Base-by-base conservation (phyloP, 2,888 invertebrate genomes). In the Platycheirus albimanus region DNA sequence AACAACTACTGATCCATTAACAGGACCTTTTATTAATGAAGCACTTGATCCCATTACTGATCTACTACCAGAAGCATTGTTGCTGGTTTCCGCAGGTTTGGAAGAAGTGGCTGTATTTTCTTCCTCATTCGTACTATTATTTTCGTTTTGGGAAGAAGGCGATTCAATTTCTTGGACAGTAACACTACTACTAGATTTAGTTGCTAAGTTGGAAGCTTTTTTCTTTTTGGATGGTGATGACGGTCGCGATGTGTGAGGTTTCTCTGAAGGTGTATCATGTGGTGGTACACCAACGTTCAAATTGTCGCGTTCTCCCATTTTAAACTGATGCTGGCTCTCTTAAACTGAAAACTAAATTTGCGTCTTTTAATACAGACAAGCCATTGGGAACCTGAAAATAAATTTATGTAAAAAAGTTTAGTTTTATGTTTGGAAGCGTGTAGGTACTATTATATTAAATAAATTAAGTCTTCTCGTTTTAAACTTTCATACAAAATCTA, bases 1-100 rank as follows among this genome's bases (percentile, higher is more conserved):
- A 38, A 76, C 69, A 28, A 76, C 66, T 28, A 79, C 38, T 36
- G 83, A 85, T 45, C 84, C 86, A 77, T 86, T 86, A 15, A 75
- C 77, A 0, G 78, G 43, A 33, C 74, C 19, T 8, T 81, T 78
- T 4, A 84, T 74, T 11, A 83, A 24, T 11, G 81, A 83, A 1
- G 54, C 24, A 67, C 33, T 71, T 4, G 77, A 72, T 47, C 45
- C 63, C 15, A 61, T 36, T 19, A 41, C 49, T 4, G 66, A 41
- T 2, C 36, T 20, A 10, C n/a, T 19, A 4, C n/a, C 51, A 13
- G 63, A 24, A 19, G 15, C 17, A 33, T 52, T 49, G 3, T 24
- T 63, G 10, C 17, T 49, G n/a, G 51, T 13, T 7, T 43, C 3
- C 0, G 24, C 15, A 30, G 38, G n/a, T 56, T 80, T 71, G 7